These are phyloP conservation scores for Tupaia tana DNA, from an alignment of 2,113 vertebrate genomes.

Conservation along the genomic window DNA sequence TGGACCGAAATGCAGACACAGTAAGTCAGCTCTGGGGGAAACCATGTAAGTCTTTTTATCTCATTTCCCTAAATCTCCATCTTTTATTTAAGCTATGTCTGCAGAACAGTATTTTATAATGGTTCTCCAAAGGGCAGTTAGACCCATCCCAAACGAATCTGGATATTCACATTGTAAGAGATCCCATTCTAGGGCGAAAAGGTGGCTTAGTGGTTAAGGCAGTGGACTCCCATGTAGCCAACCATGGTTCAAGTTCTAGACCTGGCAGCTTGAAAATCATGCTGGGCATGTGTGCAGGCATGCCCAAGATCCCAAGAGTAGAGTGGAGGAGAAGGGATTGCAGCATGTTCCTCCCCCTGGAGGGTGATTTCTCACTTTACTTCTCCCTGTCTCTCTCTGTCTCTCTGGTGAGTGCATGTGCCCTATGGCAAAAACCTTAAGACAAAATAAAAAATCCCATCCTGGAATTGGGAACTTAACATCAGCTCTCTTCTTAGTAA, in stretches of 20 bases:
- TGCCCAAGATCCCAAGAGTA: too few species aligned
- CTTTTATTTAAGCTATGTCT: constrained; percentile 75
- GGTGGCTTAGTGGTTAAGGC: too few species aligned
- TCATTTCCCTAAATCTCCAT: constrained; percentile 54
- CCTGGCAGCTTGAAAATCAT: too few species aligned
- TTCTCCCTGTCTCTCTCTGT: too few species aligned
- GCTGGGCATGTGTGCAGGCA: too few species aligned
- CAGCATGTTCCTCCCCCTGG: too few species aligned
- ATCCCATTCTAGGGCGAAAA: background rate
- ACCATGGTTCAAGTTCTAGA: too few species aligned
- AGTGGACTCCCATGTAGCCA: too few species aligned
- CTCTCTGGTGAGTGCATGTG: too few species aligned
- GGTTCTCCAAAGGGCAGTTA: background rate
- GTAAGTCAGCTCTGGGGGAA: constrained; percentile 71
- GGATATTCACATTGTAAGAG: background rate
- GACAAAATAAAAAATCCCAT: background rate
- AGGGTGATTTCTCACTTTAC: too few species aligned
- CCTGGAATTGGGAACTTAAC: constrained; percentile 17
- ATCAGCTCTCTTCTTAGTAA: background rate
- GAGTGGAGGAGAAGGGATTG: too few species aligned
- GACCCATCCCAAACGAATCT: background rate
- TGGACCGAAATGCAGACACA: constrained; percentile 69
- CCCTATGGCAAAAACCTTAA: too few species aligned
- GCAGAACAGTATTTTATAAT: background rate
- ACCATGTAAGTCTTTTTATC: constrained; percentile 62